These are phyloP conservation scores for Triplophysa siluroides DNA, from an alignment of 2,113 vertebrate genomes.

Conservation along the genomic window DNA sequence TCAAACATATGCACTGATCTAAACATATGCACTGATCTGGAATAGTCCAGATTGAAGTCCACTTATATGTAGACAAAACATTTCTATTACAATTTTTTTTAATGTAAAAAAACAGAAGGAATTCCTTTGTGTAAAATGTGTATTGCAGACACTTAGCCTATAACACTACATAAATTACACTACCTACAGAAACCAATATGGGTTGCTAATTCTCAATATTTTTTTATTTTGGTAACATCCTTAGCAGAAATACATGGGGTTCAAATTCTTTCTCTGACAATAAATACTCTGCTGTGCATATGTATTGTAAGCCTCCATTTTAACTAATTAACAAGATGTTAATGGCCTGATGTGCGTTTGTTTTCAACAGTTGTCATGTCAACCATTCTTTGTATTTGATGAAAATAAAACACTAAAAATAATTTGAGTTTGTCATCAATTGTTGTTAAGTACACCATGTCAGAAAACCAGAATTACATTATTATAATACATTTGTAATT, in stretches of 20 bases:
- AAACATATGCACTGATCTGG: slow-evolving; percentile 24
- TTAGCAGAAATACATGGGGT: not conserved
- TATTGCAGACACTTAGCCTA: not conserved
- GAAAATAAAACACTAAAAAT: slow-evolving; percentile 17
- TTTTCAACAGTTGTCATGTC: not conserved
- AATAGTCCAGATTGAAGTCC: not conserved
- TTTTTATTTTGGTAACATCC: not conserved
- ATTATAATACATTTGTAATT: not conserved
- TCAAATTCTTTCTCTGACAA: not conserved
- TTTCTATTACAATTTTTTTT: not conserved
- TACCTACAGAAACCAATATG: not conserved
- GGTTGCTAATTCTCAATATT: not conserved
- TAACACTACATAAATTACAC: not conserved
- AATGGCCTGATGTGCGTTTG: not conserved
- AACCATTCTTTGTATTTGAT: slow-evolving; percentile 21
- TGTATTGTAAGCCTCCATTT: slow-evolving; percentile 14
- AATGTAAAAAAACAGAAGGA: not conserved
- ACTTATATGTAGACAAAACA: not conserved
- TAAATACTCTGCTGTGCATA: not conserved
- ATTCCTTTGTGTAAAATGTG: not conserved
- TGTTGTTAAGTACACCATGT: not conserved
- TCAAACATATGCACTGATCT: slow-evolving; percentile 26
- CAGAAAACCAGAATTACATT: not conserved
- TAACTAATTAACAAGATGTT: not conserved
- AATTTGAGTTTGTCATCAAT: too few species aligned